Conservation (phyloP, 1,140 invertebrate genomes). For the Zeugodacus cucurbitae region DNA sequence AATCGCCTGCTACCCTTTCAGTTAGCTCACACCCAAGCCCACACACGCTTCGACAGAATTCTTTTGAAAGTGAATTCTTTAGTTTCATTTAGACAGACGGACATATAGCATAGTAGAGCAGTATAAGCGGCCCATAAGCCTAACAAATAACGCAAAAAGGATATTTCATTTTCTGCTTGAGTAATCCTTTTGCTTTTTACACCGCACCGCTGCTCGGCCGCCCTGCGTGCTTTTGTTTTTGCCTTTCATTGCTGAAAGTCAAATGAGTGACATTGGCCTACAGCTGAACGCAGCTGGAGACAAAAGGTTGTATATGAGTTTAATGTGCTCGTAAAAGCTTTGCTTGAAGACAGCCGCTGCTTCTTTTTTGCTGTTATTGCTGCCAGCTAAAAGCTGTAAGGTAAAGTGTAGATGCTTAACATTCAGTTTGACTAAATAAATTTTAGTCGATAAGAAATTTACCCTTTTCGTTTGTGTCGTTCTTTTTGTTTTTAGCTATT, state of each 20-base stretch:
- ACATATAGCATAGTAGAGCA: not conserved
- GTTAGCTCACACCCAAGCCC: not conserved
- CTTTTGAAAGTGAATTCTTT: not conserved
- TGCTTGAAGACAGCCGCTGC: not conserved
- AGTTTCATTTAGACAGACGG: not conserved
- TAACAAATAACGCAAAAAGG: constrained; percentile 12
- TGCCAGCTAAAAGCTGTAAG: not conserved
- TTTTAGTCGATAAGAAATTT: not conserved
- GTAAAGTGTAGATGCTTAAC: not conserved
- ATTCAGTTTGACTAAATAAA: constrained; percentile 12
- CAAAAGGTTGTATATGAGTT: not conserved
- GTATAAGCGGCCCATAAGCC: not conserved
- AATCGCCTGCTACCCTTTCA: not conserved
- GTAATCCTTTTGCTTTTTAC: not conserved
- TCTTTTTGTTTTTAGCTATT: not conserved
- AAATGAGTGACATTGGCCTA: constrained; percentile 29
- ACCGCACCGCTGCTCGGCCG: not conserved
- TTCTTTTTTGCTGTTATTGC: not conserved
- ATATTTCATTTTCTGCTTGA: constrained; percentile 14
- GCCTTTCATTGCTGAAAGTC: not conserved
- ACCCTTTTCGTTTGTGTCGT: not conserved
- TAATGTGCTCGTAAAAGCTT: not conserved
- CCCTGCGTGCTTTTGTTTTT: not conserved
- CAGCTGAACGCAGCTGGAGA: constrained; percentile 17
- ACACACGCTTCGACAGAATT: not conserved